Percentiles rank a stretch among this genome's conserved stretches.
Evolutionary conservation across 2,797 vertebrate species (phyloP).

Genomic region (Pseudochromis fuscus): DNA sequence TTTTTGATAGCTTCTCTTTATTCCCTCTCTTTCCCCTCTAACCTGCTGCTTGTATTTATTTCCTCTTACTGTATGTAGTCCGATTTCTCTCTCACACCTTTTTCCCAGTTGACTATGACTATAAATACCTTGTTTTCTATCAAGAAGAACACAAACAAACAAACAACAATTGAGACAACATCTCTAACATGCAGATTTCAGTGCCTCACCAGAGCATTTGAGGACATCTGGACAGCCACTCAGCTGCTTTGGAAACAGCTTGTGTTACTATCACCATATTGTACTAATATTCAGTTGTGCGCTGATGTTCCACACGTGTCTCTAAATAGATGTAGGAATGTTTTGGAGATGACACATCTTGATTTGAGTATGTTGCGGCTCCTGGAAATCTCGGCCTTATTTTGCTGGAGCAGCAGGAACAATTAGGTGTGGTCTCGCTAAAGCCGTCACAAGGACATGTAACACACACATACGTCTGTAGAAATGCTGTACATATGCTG

Average conservation of each 20-base stretch:
- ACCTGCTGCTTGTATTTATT: background rate
- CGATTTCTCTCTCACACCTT: background rate
- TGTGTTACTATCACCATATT: constrained; percentile 47
- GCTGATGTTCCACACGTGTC: constrained; percentile 48
- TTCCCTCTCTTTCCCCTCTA: constrained; percentile 10
- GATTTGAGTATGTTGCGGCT: constrained; percentile 41
- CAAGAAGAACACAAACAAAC: background rate
- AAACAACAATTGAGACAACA: constrained; percentile 1
- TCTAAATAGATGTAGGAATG: constrained; percentile 39
- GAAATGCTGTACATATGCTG: constrained; percentile 4
- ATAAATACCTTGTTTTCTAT: background rate
- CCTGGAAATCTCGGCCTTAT: constrained; percentile 26
- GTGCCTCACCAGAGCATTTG: constrained; percentile 3
- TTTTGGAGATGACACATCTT: constrained; percentile 60
- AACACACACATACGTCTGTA: constrained; percentile 3
- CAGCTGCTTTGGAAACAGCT: constrained; percentile 34
- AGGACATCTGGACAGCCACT: constrained; percentile 32
- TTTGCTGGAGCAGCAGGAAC: constrained; percentile 39
- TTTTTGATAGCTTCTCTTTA: constrained; percentile 68
- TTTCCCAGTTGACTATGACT: background rate
- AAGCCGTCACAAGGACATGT: constrained; percentile 4
- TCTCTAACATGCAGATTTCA: background rate
- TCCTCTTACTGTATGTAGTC: background rate
- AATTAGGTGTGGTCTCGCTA: constrained; percentile 46
- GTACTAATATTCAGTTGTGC: constrained; percentile 48